These are phyloP conservation scores for Rhorus exstirpatorius DNA, from an alignment of 2,888 invertebrate species.

Conservation along the genomic window DNA sequence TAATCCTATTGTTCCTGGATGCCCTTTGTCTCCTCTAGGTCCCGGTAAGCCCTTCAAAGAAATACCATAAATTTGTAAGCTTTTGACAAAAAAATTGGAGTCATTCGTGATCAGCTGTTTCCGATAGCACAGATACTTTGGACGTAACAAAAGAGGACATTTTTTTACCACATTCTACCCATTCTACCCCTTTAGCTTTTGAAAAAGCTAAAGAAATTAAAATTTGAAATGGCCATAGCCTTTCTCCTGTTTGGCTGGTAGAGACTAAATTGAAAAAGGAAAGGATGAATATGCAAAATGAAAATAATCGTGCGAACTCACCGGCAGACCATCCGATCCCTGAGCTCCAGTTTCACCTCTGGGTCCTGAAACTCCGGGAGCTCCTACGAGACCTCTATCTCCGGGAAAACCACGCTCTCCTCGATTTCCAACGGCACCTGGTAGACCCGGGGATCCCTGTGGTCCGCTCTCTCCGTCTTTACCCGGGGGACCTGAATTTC, in stretches of 20 bases:
- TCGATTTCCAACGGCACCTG: conserved; percentile 87
- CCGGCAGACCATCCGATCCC: conserved; percentile 90
- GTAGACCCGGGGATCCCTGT: conserved; percentile 88
- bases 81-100: too few species aligned
- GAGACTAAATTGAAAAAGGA: too few species aligned
- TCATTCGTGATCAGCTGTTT: too few species aligned
- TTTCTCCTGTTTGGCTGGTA: too few species aligned
- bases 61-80: too few species aligned
- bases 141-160: too few species aligned
- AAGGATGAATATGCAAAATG: background rate
- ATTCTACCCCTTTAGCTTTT: too few species aligned
- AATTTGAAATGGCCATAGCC: too few species aligned
- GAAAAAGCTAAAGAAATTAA: too few species aligned
- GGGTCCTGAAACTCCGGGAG: conserved; percentile 89
- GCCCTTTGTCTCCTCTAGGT: conserved; percentile 90
- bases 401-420: conserved; percentile 92
- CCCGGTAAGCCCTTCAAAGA: conserved; percentile 89
- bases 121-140: too few species aligned
- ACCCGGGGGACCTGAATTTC: conserved; percentile 91
- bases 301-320: conserved; percentile 81
- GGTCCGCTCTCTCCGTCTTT: conserved; percentile 93
- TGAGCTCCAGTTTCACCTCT: conserved; percentile 90
- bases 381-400: conserved; percentile 91
- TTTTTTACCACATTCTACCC: too few species aligned
- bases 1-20: conserved; percentile 90